Base-by-base conservation (phyloP, 2,113 vertebrate species). In the Mustelus asterias region DNA sequence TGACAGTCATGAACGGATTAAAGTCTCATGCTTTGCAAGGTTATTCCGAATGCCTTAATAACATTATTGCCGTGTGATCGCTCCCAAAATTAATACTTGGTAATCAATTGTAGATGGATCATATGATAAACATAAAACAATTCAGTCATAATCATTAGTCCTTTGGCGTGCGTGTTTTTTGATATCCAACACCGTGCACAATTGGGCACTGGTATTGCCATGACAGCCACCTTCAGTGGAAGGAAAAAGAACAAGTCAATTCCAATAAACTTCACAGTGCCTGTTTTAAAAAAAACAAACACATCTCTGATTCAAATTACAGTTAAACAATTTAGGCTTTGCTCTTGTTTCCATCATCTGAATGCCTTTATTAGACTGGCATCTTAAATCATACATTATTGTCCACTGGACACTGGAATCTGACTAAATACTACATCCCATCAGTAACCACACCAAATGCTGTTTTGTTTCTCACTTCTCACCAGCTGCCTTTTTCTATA, bases 331-430 rank as follows among this genome's bases (percentile, higher is more conserved):
- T 69, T 72, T 69, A 41, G 70, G 69, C 5, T 95, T 76, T 76
- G 33, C 14, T 72, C 44, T 95, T 48, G 44, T 44, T 76, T 29
- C 76, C 22, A 70, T 48, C 44, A 72, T 48, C 18, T 67, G 65
- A 41, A 94, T 41, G 60, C 63, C 92, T 67, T 65, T 6, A 41
- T 29, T 95, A 33, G 37, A 54, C 69, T 67, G 33, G n/a, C 1
- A n/a, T 69, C 92, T 94, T 41, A 94, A 93, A 94, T 65, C n/a
- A 41, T 44, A 65, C 92, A 93, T 67, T 86, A 18, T 67, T 67
- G 63, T 93, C 29, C n/a, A 22, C 63, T 95, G 93, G 72, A 95
- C 6, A 16, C 69, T 72, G 94, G 69, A 95, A 72, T 76, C 22
- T 11, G 8, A 44, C 22, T 76, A 72, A 95, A 95, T 69, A 54